Evolutionary conservation across 2,888 invertebrate species (phyloP).

Genomic region (Chironomus tentans): DNA sequence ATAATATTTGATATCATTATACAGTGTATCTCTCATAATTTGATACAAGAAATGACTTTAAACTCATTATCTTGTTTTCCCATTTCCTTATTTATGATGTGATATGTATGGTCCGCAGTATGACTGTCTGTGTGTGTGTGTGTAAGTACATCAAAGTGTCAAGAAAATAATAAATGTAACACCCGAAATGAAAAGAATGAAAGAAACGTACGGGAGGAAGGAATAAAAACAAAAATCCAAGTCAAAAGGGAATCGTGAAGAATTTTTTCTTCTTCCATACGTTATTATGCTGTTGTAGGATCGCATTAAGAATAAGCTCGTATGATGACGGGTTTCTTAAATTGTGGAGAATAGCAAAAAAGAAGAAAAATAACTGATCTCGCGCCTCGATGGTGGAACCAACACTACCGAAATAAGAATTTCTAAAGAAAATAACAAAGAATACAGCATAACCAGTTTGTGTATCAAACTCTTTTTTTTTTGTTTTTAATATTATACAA

Average conservation of each 20-base stretch:
- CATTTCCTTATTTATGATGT: too few species aligned
- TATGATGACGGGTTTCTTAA: slow-evolving; percentile 3
- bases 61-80: too few species aligned
- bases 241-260: neutral
- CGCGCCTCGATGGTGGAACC: slow-evolving; percentile 6
- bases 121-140: neutral
- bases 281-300: neutral
- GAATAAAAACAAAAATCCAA: neutral
- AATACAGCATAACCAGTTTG: slow-evolving; percentile 5
- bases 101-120: too few species aligned
- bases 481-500: neutral
- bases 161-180: slow-evolving; percentile 23
- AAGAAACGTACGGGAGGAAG: neutral
- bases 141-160: slow-evolving; percentile 3
- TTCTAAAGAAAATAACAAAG: neutral
- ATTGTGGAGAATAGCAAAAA: neutral
- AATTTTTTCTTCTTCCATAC: neutral
- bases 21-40: too few species aligned
- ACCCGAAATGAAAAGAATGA: neutral
- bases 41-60: too few species aligned
- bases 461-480: neutral
- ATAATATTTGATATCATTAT: too few species aligned
- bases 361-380: slow-evolving; percentile 11
- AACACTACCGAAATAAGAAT: slow-evolving; percentile 2
- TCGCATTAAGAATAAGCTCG: slow-evolving; percentile 4